Evolutionary conservation across 1,140 invertebrate species (phyloP), one percentile per base, ranked within the genome.

Genomic region (Meloidogyne exigua): DNA sequence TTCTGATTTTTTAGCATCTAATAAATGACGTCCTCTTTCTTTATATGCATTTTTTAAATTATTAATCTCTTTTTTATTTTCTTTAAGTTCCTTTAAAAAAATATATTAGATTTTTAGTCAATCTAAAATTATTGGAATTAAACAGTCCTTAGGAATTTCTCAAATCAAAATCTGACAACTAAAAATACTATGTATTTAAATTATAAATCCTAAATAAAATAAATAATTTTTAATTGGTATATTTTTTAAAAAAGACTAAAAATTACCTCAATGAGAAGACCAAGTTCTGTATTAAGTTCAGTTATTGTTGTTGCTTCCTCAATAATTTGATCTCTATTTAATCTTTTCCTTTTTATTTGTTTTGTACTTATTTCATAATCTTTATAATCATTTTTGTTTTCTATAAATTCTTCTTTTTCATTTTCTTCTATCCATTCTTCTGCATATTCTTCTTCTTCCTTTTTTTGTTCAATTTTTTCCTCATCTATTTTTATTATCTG

Each of bases 11-110:
- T 62, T 79, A 13, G 44, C 39, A 15, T 39, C 26, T 9, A 28
- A 64, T 25, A 79, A 39, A 39, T 62, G 0, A 21, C 1, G 1
- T 1, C 44, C 75, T 23, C 65, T 42, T 49, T 77, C 76, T n/a
- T 36, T 32, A 39, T 75, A 73, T 36, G 42, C n/a, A 67, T 76
- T 76, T 57, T 49, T 25, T 28, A 66, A 25, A 28, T 65, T 21
- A 15, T 68, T n/a, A n/a, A 78, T 3, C 36, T 78, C 63, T 39
- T 79, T 75, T 21, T 78, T 49, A 25, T 57, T 65, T 12, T 32
- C 21, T 63, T 79, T 25, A 11, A 78, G 18, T 15, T 78, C 75
- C 76, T 78, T n/a, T n/a, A n/a, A n/a, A n/a, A 69, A 66, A 39
- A 11, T 28, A 21, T 32, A 76, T 9, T 63, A n/a, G 11, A n/a